A percentile compares a stretch with the other conserved stretches of the same genome.
These are phyloP conservation scores for Mus pahari DNA, from an alignment of 2,113 vertebrate genomes.

Conservation along the genomic window DNA sequence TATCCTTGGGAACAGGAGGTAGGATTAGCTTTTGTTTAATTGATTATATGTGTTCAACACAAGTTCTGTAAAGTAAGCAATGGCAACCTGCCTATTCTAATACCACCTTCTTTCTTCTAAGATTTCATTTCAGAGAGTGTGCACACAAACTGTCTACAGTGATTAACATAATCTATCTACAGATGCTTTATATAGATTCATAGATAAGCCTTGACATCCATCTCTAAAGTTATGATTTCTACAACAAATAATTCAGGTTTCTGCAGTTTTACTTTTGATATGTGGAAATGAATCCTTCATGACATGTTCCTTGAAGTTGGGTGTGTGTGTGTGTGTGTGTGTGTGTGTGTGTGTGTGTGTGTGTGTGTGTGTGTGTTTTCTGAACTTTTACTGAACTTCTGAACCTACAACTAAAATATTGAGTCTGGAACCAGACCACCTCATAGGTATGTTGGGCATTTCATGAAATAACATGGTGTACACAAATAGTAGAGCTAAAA, in stretches of 20 bases:
- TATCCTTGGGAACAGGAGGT: neutral
- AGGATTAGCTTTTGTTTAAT: constrained; percentile 14
- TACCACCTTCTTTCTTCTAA: neutral
- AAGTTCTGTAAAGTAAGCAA: neutral
- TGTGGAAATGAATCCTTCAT: neutral
- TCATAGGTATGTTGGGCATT: constrained; percentile 21
- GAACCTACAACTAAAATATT: constrained; percentile 50
- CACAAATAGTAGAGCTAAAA: neutral
- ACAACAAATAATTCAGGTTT: neutral
- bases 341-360: constrained; percentile 42
- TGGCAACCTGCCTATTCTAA: neutral
- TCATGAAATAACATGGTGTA: constrained; percentile 39
- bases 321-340: constrained; percentile 42
- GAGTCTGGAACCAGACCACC: constrained; percentile 25
- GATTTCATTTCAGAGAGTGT: neutral
- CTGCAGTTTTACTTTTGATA: constrained; percentile 13
- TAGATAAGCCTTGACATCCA: neutral
- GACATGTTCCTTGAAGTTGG: constrained; percentile 18
- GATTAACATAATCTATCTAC: neutral
- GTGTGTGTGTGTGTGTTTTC: constrained; percentile 7
- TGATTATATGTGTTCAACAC: neutral
- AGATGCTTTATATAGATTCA: neutral
- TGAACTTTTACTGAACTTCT: constrained; percentile 48
- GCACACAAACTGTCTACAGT: neutral
- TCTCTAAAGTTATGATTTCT: neutral